phyloP scores from a whole-genome alignment of 2,888 invertebrate genomes.

The Hypsopygia costalis region DNA sequence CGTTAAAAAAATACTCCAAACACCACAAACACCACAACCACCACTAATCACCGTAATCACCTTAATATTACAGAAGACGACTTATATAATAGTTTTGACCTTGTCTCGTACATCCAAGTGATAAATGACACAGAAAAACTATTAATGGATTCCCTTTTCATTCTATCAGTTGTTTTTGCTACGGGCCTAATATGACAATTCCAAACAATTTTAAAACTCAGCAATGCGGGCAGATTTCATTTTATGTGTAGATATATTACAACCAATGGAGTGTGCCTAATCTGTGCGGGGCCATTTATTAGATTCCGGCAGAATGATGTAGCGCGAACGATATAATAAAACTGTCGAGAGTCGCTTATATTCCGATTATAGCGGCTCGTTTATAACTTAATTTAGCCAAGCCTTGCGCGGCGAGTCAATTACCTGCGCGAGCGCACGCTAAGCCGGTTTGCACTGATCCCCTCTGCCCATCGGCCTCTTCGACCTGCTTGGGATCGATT shows the following conservation, averaged over 20 bases:
- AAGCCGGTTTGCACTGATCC: slow-evolving; percentile 65
- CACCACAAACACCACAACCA: too few relatives aligned
- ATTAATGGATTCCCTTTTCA: too few relatives aligned
- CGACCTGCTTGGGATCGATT: slow-evolving; percentile 22
- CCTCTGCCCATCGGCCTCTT: slow-evolving; percentile 24
- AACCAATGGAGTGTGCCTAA: slow-evolving; percentile 12
- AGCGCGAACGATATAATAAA: slow-evolving; percentile 40
- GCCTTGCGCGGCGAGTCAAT: slow-evolving; percentile 52
- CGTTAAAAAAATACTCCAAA: too few relatives aligned
- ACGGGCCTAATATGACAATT: too few relatives aligned
- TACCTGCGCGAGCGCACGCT: slow-evolving; percentile 71
- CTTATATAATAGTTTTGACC: slow-evolving; percentile 1
- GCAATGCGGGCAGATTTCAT: too few relatives aligned
- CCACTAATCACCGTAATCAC: too few relatives aligned
- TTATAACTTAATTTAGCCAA: slow-evolving; percentile 72
- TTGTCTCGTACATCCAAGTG: slow-evolving; percentile 2
- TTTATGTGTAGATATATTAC: too few relatives aligned
- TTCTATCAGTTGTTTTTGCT: too few relatives aligned
- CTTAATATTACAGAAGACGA: slow-evolving; percentile 3
- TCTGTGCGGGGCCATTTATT: slow-evolving; percentile 23
- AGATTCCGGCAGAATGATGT: slow-evolving; percentile 37
- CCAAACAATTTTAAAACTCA: too few relatives aligned
- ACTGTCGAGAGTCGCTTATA: slow-evolving; percentile 43
- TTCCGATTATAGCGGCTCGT: slow-evolving; percentile 58
- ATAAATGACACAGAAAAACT: slow-evolving; percentile 5